phyloP scores from a whole-genome alignment of 1,140 invertebrate species.

The Harpegnathos saltator region DNA sequence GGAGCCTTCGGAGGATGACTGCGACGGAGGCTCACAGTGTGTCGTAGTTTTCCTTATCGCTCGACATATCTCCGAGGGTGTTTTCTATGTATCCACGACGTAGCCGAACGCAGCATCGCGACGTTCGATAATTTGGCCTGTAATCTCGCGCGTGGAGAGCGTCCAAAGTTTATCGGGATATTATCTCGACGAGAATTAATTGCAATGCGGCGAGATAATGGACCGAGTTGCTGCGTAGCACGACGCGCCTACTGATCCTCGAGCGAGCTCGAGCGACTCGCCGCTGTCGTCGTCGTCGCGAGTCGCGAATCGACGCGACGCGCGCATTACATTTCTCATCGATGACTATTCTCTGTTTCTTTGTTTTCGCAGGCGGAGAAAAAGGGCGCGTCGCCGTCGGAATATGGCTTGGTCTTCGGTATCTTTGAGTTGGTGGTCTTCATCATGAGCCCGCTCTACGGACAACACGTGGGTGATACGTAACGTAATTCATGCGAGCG shows the following conservation, averaged over 20 bases:
- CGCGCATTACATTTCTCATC: not conserved
- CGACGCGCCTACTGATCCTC: not conserved
- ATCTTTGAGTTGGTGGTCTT: conserved; percentile 97
- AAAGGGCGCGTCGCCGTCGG: conserved; percentile 94
- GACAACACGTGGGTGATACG: conserved; percentile 90
- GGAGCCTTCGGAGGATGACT: no score
- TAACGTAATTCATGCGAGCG: conserved; percentile 25
- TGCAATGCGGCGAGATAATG: conserved; percentile 64
- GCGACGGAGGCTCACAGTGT: no score
- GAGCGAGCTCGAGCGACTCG: conserved; percentile 5
- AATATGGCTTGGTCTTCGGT: conserved; percentile 97
- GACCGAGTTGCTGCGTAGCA: conserved; percentile 49
- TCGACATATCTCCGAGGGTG: not conserved
- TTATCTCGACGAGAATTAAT: conserved; percentile 70
- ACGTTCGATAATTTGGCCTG: conserved; percentile 63
- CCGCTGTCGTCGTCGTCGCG: not conserved
- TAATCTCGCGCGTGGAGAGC: conserved; percentile 30
- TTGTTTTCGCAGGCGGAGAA: conserved; percentile 89
- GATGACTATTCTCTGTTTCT: not conserved
- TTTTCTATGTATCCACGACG: conserved; percentile 24
- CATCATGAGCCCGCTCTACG: conserved; percentile 94
- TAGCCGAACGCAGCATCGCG: not conserved
- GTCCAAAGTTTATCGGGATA: conserved; percentile 77
- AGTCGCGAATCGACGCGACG: not conserved
- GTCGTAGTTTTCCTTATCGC: no score